Conservation (phyloP, 2,113 vertebrate species). For the Sinocyclocheilus anophthalmus region DNA sequence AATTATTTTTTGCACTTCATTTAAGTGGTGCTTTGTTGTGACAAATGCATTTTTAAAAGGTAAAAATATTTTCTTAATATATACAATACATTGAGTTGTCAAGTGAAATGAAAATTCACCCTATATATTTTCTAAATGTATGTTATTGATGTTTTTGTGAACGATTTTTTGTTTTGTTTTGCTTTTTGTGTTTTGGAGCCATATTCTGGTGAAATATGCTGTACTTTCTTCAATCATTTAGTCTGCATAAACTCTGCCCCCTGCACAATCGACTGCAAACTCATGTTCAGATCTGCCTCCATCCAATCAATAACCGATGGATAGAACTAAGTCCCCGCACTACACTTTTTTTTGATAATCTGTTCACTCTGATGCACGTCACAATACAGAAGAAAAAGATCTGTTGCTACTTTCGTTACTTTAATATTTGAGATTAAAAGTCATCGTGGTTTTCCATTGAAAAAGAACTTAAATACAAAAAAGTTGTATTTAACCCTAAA, state of each 20-base stretch:
- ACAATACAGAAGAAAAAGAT: too few species aligned
- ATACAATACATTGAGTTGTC: too few species aligned
- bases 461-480: neutral
- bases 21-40: neutral
- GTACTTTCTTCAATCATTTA: neutral
- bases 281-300: neutral
- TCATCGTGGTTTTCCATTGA: neutral
- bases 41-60: neutral
- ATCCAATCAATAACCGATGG: neutral
- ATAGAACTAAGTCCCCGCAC: neutral
- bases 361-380: too few species aligned
- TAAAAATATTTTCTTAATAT: too few species aligned
- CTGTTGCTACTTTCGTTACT: too few species aligned
- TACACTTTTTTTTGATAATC: too few species aligned
- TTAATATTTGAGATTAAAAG: too few species aligned
- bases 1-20: too few species aligned
- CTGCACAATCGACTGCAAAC: neutral
- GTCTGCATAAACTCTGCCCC: too few species aligned
- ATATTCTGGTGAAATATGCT: neutral
- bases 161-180: too few species aligned
- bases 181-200: neutral
- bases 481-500: neutral
- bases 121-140: too few species aligned
- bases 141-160: too few species aligned
- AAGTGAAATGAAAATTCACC: neutral